Conservation (phyloP, 2,113 vertebrate species). For the Hydrochoerus hydrochaeris region DNA sequence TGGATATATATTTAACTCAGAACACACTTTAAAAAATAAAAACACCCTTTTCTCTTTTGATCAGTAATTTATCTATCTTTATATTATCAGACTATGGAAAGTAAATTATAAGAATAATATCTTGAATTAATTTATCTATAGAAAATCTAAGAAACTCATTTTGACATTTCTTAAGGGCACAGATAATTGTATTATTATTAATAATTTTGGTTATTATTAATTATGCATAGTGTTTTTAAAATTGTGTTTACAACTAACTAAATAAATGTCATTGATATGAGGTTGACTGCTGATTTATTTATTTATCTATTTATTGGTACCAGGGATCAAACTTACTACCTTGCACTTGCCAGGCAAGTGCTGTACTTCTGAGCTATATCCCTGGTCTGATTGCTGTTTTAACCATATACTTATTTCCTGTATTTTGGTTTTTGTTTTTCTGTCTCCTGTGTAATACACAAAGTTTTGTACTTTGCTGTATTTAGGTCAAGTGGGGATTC, state of each 20-base stretch:
- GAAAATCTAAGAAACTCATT: background rate
- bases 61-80: slow-evolving; percentile 17
- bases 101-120: background rate
- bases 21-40: background rate
- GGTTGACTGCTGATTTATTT: background rate
- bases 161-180: background rate
- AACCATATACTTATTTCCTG: background rate
- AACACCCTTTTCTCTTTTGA: background rate
- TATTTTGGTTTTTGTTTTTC: background rate
- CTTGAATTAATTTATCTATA: slow-evolving; percentile 11
- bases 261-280: background rate
- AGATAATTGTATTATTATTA: background rate
- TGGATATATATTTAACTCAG: background rate
- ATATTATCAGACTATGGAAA: background rate
- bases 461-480: background rate
- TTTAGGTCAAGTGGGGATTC: background rate
- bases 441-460: background rate
- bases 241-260: background rate
- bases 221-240: background rate
- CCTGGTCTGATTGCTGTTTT: background rate
- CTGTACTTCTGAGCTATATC: too few relatives aligned
- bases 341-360: too few relatives aligned
- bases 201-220: background rate
- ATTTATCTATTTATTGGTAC: too few relatives aligned
- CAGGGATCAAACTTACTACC: too few relatives aligned